These are phyloP conservation scores for Habropoda laboriosa DNA, from an alignment of 1,140 invertebrate genomes.

Conservation along the genomic window DNA sequence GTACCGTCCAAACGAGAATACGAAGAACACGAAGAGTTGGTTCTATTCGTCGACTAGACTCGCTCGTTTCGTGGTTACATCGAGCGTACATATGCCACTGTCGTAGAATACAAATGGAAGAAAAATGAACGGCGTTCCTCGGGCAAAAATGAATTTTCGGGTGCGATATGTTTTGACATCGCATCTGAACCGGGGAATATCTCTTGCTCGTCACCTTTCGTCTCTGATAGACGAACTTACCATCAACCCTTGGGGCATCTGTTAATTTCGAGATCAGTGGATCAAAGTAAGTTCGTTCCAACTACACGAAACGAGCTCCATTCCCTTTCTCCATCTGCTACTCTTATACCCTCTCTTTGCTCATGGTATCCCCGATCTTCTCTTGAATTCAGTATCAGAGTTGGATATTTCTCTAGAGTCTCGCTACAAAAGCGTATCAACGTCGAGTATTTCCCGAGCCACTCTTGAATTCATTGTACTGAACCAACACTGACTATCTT, in stretches of 20 bases:
- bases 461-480: conserved; percentile 51
- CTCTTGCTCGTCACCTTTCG: conserved; percentile 9
- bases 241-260: conserved; percentile 36
- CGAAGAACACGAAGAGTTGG: not conserved
- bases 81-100: conserved; percentile 2
- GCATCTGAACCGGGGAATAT: not conserved
- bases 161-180: not conserved
- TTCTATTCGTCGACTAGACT: conserved; percentile 24
- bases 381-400: conserved; percentile 48
- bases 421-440: conserved; percentile 30
- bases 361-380: not conserved
- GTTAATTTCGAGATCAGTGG: conserved; percentile 63
- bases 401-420: conserved; percentile 43
- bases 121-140: no score
- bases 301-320: conserved; percentile 50
- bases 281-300: conserved; percentile 60
- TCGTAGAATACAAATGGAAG: no score
- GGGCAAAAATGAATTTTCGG: not conserved
- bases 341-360: not conserved
- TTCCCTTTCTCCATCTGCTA: conserved; percentile 16
- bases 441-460: conserved; percentile 37
- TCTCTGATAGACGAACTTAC: conserved; percentile 22
- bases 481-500: conserved; percentile 45
- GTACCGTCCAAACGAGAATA: conserved; percentile 36
- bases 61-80: conserved; percentile 21